Conservation (phyloP, 2,888 invertebrate genomes). For the Nasonovia ribisnigri region DNA sequence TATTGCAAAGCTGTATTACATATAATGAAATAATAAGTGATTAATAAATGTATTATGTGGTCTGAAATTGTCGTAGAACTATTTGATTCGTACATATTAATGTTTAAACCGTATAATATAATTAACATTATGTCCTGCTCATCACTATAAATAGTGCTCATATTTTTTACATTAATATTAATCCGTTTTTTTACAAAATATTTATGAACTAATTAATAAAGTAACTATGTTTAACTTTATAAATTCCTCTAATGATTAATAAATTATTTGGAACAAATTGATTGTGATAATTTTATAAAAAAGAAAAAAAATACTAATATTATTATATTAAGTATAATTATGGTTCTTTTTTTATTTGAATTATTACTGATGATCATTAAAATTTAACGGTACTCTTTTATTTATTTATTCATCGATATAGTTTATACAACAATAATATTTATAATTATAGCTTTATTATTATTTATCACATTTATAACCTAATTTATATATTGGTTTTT, state of each 20-base stretch:
- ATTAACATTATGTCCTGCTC: neutral
- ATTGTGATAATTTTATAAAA: constrained; percentile 52
- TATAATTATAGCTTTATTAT: constrained; percentile 15
- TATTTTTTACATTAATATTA: constrained; percentile 22
- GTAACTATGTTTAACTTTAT: constrained; percentile 18
- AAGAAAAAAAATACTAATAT: neutral
- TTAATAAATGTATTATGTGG: neutral
- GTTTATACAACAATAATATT: neutral
- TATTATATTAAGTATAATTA: constrained; percentile 17
- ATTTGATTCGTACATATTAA: neutral
- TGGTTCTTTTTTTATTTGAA: neutral
- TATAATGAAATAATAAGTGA: neutral
- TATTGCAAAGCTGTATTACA: neutral
- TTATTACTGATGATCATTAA: constrained; percentile 4
- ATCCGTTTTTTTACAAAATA: constrained; percentile 26
- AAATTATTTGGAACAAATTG: constrained; percentile 40
- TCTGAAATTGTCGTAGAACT: neutral
- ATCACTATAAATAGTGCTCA: constrained; percentile 5
- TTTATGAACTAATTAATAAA: constrained; percentile 15
- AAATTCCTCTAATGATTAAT: neutral
- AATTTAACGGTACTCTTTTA: neutral
- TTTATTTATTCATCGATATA: constrained; percentile 36
- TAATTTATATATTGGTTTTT: constrained; percentile 19
- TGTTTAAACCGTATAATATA: neutral
- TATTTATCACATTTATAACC: neutral